Percentiles rank a stretch among this genome's conserved stretches.
Conservation (phyloP, 1,140 invertebrate species). For the Drosophila repletoides region DNA sequence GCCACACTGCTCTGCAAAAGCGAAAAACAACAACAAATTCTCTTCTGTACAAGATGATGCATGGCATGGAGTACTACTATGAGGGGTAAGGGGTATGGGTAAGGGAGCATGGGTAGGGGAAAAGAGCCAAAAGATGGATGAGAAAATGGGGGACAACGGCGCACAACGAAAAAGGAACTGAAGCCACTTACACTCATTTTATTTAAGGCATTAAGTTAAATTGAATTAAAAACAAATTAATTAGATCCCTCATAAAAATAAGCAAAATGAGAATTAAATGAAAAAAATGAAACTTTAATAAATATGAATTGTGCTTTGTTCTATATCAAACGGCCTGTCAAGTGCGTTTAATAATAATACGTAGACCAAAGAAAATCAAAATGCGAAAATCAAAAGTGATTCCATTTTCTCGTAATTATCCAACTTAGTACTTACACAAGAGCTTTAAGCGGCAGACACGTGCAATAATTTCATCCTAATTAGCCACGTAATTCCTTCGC, state of each 20-base stretch:
- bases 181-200: slow-evolving; percentile 28
- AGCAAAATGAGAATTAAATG: slow-evolving; percentile 26
- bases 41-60: slow-evolving; percentile 41
- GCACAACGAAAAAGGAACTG: background rate
- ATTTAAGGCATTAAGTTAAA: slow-evolving; percentile 69
- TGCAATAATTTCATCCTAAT: slow-evolving; percentile 39
- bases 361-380: no score
- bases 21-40: slow-evolving; percentile 36
- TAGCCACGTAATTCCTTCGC: slow-evolving; percentile 45
- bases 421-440: no score
- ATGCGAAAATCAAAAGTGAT: no score
- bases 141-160: background rate
- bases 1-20: slow-evolving; percentile 45
- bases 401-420: no score
- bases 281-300: slow-evolving; percentile 24
- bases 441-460: background rate
- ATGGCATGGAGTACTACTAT: slow-evolving; percentile 30
- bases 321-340: no score
- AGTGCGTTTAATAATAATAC: no score
- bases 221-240: slow-evolving; percentile 81
- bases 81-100: background rate
- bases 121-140: slow-evolving; percentile 7
- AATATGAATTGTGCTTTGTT: slow-evolving; percentile 35
- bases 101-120: background rate
- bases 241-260: slow-evolving; percentile 70